A percentile compares a stretch with the other conserved stretches of the same genome.
These are phyloP conservation scores for Drosophila putrida DNA, from an alignment of 2,888 invertebrate species.

Conservation along the genomic window DNA sequence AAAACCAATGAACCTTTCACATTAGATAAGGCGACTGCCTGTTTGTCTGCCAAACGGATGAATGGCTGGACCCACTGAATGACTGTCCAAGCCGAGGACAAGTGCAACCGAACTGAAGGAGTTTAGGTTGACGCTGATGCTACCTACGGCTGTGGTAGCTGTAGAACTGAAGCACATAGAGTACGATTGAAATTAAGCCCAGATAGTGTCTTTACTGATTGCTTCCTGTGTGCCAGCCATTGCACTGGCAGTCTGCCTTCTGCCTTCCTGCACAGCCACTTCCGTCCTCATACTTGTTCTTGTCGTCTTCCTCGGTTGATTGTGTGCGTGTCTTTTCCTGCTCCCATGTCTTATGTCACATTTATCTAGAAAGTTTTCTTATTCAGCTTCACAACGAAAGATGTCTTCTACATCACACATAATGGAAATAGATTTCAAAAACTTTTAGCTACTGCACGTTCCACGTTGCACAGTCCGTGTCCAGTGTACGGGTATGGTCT, in stretches of 20 bases:
- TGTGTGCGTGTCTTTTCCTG: conserved; percentile 63
- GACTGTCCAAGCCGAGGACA: conserved; percentile 40
- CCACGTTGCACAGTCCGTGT: neutral
- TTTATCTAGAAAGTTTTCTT: conserved; percentile 81
- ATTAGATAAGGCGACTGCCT: conserved; percentile 76
- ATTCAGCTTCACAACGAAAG: conserved; percentile 52
- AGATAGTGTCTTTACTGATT: conserved; percentile 82
- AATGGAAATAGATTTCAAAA: conserved; percentile 78
- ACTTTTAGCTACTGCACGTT: conserved; percentile 64
- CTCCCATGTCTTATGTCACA: conserved; percentile 80
- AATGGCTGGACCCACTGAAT: conserved; percentile 56
- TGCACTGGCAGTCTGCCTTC: conserved; percentile 18
- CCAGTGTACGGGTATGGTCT: conserved; percentile 8
- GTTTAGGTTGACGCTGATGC: conserved; percentile 1
- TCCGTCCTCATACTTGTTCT: conserved; percentile 46
- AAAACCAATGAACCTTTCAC: conserved; percentile 82
- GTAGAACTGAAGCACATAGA: conserved; percentile 42
- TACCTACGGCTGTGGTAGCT: conserved; percentile 13
- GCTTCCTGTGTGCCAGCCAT: conserved; percentile 75
- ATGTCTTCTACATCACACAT: conserved; percentile 63
- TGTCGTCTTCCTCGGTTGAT: conserved; percentile 46
- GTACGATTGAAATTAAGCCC: conserved; percentile 73
- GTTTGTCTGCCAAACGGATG: conserved; percentile 66
- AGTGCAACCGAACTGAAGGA: conserved; percentile 6
- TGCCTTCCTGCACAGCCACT: conserved; percentile 59